Conservation (phyloP, 2,888 invertebrate species). For the Caenorhabditis sinica region DNA sequence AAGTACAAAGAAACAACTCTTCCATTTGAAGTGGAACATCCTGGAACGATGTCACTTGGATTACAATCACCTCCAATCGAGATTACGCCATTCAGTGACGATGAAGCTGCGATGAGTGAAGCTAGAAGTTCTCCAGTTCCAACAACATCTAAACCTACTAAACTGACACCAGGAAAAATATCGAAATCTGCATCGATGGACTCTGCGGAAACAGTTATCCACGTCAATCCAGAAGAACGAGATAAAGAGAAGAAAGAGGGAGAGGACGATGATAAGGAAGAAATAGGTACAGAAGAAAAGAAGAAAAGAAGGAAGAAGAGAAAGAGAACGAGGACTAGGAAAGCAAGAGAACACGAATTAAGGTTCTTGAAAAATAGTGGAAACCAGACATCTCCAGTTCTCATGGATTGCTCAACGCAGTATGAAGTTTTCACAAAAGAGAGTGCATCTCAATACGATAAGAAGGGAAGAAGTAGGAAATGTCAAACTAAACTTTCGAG, state of each 20-base stretch:
- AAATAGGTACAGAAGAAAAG: constrained; percentile 16
- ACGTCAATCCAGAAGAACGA: constrained; percentile 51
- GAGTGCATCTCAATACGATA: constrained; percentile 55
- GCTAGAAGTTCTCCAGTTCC: constrained; percentile 36
- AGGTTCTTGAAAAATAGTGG: constrained; percentile 71
- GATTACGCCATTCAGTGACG: constrained; percentile 59
- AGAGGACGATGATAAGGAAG: constrained; percentile 31
- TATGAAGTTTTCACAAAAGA: constrained; percentile 52
- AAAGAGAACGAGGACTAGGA: constrained; percentile 39
- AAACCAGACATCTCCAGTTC: constrained; percentile 55
- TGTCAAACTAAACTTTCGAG: constrained; percentile 73
- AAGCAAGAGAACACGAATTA: constrained; percentile 54
- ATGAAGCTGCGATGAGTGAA: constrained; percentile 48
- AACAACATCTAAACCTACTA: constrained; percentile 1
- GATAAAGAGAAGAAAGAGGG: constrained; percentile 35
- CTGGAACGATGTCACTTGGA: constrained; percentile 38
- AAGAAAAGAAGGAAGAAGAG: constrained; percentile 50
- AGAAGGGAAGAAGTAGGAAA: constrained; percentile 54
- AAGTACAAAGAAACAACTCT: constrained; percentile 40
- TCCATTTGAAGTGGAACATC: constrained; percentile 52
- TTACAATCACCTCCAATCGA: constrained; percentile 61
- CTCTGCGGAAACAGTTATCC: constrained; percentile 68
- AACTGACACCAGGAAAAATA: constrained; percentile 33
- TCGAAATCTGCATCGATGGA: constrained; percentile 69
- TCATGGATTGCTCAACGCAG: constrained; percentile 50